Base-by-base conservation (phyloP, 2,113 vertebrate genomes). In the Gopherus evgoodei region DNA sequence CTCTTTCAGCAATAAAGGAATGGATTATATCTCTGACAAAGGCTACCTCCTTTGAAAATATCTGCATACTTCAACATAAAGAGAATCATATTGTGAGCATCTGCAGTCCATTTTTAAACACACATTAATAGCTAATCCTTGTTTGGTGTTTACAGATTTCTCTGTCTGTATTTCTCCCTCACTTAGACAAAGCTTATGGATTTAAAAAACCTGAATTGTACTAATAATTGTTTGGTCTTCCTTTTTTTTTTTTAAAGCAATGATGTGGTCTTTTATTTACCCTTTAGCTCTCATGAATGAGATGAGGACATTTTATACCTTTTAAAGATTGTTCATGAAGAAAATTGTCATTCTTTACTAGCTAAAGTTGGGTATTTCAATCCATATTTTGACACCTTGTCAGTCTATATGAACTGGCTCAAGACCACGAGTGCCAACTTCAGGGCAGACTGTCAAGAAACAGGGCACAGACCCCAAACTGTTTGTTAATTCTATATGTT, bases 71-170 rank as follows among this genome's bases (percentile, higher is more conserved):
- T 80, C 21, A 94, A 49, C 42, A n/a, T n/a, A 89, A 81, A 14
- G 6, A 3, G 1, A 84, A 1, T 82, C 57, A 65, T 14, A 49
- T 47, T 93, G 47, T 52, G 52, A 91, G 47, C 5, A 53, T 95
- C 83, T 92, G 42, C 62, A 96, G 84, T 82, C 31, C 35, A 76
- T 84, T 96, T 90, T 82, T 91, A 86, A 90, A 90, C 54, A 86
- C n/a, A 24, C 62, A 83, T 69, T 90, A 96, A 84, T 14, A 72
- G 3, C n/a, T 94, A 94, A 92, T 93, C 53, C 53, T 95, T 57
- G 81, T 21, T 22, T 47, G 54, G 10, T 44, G 7, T 69, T 96
- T 94, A 91, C n/a, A 82, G 50, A 90, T 54, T 38, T 88, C 76
- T 83, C 88, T 79, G 90, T 92, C 35, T 93, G 49, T 93, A 1